Percentiles rank a stretch among this genome's conserved stretches.
These are phyloP conservation scores for Rhabdomys pumilio DNA, from an alignment of 2,797 vertebrate species.

Conservation along the genomic window DNA sequence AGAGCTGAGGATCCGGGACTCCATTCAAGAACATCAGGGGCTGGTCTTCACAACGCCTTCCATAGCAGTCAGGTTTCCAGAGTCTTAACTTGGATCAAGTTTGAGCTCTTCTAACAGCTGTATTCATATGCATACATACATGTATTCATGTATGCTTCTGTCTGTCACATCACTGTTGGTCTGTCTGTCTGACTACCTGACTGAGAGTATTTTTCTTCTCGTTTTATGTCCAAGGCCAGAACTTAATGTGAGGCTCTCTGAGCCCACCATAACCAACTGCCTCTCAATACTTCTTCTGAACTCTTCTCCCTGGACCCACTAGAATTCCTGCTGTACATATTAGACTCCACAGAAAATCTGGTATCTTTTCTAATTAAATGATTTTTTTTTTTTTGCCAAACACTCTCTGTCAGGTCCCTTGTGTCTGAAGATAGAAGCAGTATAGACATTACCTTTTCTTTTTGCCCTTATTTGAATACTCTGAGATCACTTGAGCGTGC, in stretches of 20 bases:
- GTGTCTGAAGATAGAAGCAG: conserved; percentile 23
- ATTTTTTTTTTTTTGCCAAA: conserved; percentile 43
- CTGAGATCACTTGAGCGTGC: not conserved
- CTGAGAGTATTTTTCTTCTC: not conserved
- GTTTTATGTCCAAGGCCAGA: not conserved
- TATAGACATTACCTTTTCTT: not conserved
- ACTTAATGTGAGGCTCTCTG: not conserved
- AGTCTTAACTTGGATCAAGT: conserved; percentile 34
- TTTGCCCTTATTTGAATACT: not conserved
- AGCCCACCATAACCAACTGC: not conserved
- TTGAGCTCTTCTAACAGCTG: not conserved
- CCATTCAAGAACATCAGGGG: conserved; percentile 1
- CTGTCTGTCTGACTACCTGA: not conserved
- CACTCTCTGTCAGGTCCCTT: not conserved
- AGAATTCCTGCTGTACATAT: not conserved
- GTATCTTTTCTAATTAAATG: conserved; percentile 15
- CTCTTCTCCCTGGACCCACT: not conserved
- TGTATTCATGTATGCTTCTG: not conserved
- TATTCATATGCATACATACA: not conserved
- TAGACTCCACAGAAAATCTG: not conserved
- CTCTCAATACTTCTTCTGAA: not conserved
- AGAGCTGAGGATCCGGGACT: not conserved
- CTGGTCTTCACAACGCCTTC: conserved; percentile 38
- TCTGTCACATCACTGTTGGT: not conserved
- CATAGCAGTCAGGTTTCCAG: conserved; percentile 14